These are phyloP conservation scores for Ditula angustiorana DNA, from an alignment of 2,888 invertebrate species.

Conservation along the genomic window DNA sequence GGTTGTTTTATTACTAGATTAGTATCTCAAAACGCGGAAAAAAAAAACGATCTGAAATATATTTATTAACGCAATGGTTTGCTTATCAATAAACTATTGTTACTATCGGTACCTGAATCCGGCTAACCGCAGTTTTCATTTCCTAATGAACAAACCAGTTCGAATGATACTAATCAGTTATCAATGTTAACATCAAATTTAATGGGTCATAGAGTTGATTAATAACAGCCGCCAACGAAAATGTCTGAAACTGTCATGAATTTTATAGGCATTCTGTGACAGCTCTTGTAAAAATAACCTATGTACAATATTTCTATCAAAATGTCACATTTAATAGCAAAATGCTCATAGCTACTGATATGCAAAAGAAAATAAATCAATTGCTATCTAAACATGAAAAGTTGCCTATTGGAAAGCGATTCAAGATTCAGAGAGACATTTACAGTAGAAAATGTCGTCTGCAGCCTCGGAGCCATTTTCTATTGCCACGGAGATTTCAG, in stretches of 20 bases:
- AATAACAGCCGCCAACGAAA: no score
- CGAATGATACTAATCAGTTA: constrained; percentile 3
- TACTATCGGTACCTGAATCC: not conserved
- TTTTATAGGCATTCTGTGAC: no score
- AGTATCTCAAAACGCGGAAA: constrained; percentile 4
- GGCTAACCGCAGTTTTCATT: constrained; percentile 15
- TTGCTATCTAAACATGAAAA: not conserved
- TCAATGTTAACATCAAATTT: no score
- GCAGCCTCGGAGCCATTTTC: constrained; percentile 20
- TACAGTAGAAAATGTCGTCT: constrained; percentile 10
- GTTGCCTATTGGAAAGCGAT: not conserved
- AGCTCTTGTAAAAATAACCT: no score
- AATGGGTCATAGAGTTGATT: no score
- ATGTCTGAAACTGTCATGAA: no score
- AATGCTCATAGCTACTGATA: no score
- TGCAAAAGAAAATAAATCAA: no score
- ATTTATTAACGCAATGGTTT: not conserved
- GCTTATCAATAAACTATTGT: not conserved
- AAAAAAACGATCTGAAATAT: not conserved
- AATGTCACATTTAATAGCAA: no score
- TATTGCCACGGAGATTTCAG: constrained; percentile 9
- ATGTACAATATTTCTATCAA: no score
- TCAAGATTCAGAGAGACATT: constrained; percentile 12
- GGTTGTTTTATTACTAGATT: constrained; percentile 10
- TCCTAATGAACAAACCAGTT: constrained; percentile 7